Evolutionary conservation across 2,888 invertebrate species (phyloP).

Genomic region (Ochropleura plecta): DNA sequence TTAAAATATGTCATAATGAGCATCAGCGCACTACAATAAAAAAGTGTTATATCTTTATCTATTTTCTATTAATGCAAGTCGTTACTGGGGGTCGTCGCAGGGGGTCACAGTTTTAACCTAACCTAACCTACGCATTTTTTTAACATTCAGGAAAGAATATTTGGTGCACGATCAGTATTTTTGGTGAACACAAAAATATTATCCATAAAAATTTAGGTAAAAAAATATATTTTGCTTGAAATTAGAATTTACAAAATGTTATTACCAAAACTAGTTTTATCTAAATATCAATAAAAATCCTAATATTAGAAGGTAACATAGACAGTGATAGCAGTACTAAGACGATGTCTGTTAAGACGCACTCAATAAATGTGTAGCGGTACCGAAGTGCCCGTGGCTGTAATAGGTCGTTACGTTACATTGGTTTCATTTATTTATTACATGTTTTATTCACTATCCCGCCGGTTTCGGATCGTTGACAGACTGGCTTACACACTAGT

Average conservation of each 20-base stretch:
- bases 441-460: slow-evolving; percentile 87
- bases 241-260: not conserved
- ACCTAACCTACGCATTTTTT: too few relatives aligned
- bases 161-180: too few relatives aligned
- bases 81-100: too few relatives aligned
- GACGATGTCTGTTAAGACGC: slow-evolving; percentile 10
- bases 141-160: too few relatives aligned
- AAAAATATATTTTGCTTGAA: not conserved
- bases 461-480: slow-evolving; percentile 71
- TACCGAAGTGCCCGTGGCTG: slow-evolving; percentile 62
- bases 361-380: slow-evolving; percentile 50
- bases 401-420: slow-evolving; percentile 80
- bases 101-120: too few relatives aligned
- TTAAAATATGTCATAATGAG: too few relatives aligned
- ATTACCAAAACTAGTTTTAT: not conserved
- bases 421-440: slow-evolving; percentile 85
- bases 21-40: too few relatives aligned
- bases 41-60: too few relatives aligned
- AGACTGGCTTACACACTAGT: slow-evolving; percentile 58
- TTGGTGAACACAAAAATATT: too few relatives aligned
- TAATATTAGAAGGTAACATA: not conserved
- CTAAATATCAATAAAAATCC: not conserved
- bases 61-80: too few relatives aligned
- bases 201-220: not conserved
- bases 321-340: not conserved